Conservation (phyloP, 2,888 invertebrate genomes). For the Lysandra coridon region DNA sequence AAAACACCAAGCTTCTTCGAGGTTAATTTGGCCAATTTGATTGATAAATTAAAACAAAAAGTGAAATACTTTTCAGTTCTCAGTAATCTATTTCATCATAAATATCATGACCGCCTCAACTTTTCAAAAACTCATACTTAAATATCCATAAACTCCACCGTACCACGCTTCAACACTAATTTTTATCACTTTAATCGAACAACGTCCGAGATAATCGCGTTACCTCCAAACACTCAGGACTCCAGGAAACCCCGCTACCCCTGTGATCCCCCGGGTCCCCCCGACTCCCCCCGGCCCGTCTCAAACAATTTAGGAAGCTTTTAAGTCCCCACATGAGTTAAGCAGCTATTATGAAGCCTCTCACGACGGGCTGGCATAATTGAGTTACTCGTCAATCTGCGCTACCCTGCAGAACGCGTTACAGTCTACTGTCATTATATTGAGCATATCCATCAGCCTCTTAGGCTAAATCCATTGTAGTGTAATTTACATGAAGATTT, state of each 20-base stretch:
- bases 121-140: neutral
- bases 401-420: neutral
- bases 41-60: no score
- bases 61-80: no score
- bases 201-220: constrained; percentile 14
- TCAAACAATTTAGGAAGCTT: constrained; percentile 56
- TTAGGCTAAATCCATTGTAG: neutral
- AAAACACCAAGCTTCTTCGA: no score
- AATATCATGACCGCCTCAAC: no score
- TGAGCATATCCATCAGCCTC: neutral
- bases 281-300: constrained; percentile 41
- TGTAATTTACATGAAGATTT: neutral
- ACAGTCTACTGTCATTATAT: neutral
- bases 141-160: neutral
- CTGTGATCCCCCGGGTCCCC: neutral
- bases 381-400: constrained; percentile 11
- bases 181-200: constrained; percentile 25
- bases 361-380: constrained; percentile 13
- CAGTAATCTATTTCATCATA: no score
- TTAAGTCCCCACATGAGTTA: constrained; percentile 58
- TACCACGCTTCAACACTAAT: neutral
- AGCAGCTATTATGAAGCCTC: constrained; percentile 47
- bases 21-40: no score
- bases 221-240: constrained; percentile 29
- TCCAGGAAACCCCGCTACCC: neutral